Conservation (phyloP, 37 sponge, comb jelly and placozoan genomes). For the Chondrilla cf. caribensis region DNA sequence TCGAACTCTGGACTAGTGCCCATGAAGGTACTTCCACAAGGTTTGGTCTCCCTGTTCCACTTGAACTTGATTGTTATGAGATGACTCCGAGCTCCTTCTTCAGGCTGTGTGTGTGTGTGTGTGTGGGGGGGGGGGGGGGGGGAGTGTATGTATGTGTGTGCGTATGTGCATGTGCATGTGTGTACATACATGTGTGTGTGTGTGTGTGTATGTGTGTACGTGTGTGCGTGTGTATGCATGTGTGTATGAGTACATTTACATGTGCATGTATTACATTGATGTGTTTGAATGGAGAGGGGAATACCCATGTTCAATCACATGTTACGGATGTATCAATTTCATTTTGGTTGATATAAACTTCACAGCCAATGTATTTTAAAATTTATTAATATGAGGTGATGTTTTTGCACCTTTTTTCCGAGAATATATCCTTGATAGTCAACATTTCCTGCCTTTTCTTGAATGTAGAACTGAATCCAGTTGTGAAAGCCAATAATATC, state of each 20-base stretch:
- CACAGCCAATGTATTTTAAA: too few relatives aligned
- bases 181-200: not conserved
- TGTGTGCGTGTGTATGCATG: too few relatives aligned
- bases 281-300: too few relatives aligned
- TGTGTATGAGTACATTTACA: too few relatives aligned
- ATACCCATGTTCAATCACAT: too few relatives aligned
- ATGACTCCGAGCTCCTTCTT: slow-evolving; percentile 41
- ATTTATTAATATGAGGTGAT: too few relatives aligned
- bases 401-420: slow-evolving; percentile 59
- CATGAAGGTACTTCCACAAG: slow-evolving; percentile 76
- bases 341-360: too few relatives aligned
- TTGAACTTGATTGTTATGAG: slow-evolving; percentile 70
- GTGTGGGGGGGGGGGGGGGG: too few relatives aligned
- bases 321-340: too few relatives aligned
- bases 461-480: slow-evolving; percentile 94
- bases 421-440: slow-evolving; percentile 90
- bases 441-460: slow-evolving; percentile 88
- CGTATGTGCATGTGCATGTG: not conserved
- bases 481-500: slow-evolving; percentile 90
- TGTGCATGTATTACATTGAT: too few relatives aligned
- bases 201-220: too few relatives aligned
- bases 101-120: slow-evolving; percentile 36
- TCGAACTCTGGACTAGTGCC: slow-evolving; percentile 96
- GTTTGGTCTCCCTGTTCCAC: slow-evolving; percentile 79
- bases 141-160: not conserved